Evolutionary conservation across 2,888 invertebrate genomes (phyloP).

Genomic region (Mactromeris polynyma): DNA sequence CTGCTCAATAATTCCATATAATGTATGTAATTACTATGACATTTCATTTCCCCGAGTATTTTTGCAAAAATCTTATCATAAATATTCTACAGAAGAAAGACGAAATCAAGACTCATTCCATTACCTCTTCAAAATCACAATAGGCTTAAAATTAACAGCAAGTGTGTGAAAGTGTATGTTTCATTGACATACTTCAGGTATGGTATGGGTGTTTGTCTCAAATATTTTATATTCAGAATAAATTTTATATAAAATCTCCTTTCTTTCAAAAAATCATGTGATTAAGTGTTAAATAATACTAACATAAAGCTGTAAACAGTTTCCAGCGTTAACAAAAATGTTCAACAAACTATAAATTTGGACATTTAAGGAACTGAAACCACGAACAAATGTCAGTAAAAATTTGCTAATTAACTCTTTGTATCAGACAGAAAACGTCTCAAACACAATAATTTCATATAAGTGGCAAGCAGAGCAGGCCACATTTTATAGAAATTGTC

Average conservation of each 20-base stretch:
- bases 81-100: not conserved
- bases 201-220: too few species aligned
- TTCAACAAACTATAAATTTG: too few species aligned
- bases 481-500: constrained; percentile 5
- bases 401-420: too few species aligned
- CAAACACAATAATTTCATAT: not conserved
- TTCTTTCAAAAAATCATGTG: too few species aligned
- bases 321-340: too few species aligned
- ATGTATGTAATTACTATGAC: not conserved
- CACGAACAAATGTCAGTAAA: too few species aligned
- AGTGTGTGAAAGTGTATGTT: not conserved
- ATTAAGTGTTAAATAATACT: too few species aligned
- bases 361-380: too few species aligned
- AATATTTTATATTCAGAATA: too few species aligned
- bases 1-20: not conserved
- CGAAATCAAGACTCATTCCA: not conserved
- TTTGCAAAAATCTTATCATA: not conserved
- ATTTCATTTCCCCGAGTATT: not conserved
- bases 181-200: not conserved
- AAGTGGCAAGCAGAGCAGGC: not conserved
- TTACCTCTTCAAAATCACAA: not conserved
- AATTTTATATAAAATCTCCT: too few species aligned
- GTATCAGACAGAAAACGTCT: not conserved
- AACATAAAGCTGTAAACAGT: too few species aligned
- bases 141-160: not conserved